Evolutionary conservation across 2,888 invertebrate species (phyloP), one percentile per base, ranked within the genome.

Genomic region (Diarsia rubi): DNA sequence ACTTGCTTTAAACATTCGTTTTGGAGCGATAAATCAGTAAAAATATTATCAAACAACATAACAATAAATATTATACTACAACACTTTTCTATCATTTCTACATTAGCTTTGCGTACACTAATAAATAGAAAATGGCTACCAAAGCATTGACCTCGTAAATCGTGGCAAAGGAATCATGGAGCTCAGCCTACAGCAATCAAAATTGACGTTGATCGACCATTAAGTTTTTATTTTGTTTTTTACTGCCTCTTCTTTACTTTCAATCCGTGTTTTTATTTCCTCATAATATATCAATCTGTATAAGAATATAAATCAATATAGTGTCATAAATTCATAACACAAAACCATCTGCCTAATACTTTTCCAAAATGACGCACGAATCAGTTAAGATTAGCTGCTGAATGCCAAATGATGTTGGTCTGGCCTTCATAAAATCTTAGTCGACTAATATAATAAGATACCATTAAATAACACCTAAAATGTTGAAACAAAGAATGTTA

Each of bases 81-180:
- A n/a, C 72, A 73, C 63, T 78, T 81, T 64, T 31, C 21, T 27
- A n/a, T 11, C 21, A 27, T 64, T 14, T 11, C 45, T 52, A 69
- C 69, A 67, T 60, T 78, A 73, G 79, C 52, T 19, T 49, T 37
- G 4, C 21, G 27, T 12, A 49, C 52, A 49, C 68, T 73, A 85
- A 79, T 88, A 88, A 88, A 88, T 88, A 88, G 60, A 75, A 88
- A 88, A 89, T 88, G 86, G 86, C 87, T 63, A 82, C 70, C 75
- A 73, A 69, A 75, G 73, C 71, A 64, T 66, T 78, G 75, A 31
- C 47, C 75, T 85, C 84, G 77, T 86, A 86, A 88, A 87, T 83
- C 49, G 73, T 65, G 74, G 73, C 83, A 81, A 82, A 83, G 85
- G 81, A 86, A 87, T 81, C 78, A 87, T 82, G 72, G 64, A 78